Percentiles rank a stretch among this genome's conserved stretches.
These are phyloP conservation scores for Enteromius thamalakanensis DNA, from an alignment of 2,797 vertebrate genomes.

Conservation along the genomic window DNA sequence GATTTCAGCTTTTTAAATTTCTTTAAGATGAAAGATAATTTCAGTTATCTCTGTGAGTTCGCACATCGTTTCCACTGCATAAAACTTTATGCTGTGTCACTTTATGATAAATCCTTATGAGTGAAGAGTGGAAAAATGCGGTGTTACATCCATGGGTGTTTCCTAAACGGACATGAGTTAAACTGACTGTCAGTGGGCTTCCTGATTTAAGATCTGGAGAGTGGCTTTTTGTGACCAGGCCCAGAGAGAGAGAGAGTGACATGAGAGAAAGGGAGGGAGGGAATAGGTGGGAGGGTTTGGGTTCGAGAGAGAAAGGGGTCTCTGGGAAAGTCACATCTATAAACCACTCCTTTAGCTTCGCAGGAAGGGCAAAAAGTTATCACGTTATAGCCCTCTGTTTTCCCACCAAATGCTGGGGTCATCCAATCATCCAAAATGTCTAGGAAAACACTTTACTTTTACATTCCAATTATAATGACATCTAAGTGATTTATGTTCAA, in stretches of 20 bases:
- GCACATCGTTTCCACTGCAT: not conserved
- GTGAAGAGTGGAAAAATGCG: constrained; percentile 51
- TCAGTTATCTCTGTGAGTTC: not conserved
- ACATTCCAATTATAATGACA: constrained; percentile 9
- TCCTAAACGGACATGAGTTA: constrained; percentile 56
- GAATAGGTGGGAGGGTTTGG: not conserved
- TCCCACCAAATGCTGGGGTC: constrained; percentile 36
- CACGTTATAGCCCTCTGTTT: constrained; percentile 53
- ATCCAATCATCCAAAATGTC: constrained; percentile 24
- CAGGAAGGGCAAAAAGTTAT: constrained; percentile 61
- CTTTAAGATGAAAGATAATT: not conserved
- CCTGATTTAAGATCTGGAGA: constrained; percentile 57
- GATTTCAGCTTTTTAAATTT: not conserved
- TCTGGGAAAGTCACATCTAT: constrained; percentile 58
- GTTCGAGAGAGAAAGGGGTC: not conserved
- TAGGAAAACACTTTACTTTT: constrained; percentile 30
- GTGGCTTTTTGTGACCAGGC: constrained; percentile 52
- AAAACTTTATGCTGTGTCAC: not conserved
- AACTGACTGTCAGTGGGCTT: constrained; percentile 63
- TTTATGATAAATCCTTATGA: constrained; percentile 24
- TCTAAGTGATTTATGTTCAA: constrained; percentile 9
- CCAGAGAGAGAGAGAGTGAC: constrained; percentile 19
- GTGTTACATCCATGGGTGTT: constrained; percentile 57
- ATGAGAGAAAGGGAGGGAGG: not conserved
- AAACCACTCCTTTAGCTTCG: constrained; percentile 45